phyloP scores from a whole-genome alignment of 2,888 invertebrate species.

The Criorhina ranunculi region DNA sequence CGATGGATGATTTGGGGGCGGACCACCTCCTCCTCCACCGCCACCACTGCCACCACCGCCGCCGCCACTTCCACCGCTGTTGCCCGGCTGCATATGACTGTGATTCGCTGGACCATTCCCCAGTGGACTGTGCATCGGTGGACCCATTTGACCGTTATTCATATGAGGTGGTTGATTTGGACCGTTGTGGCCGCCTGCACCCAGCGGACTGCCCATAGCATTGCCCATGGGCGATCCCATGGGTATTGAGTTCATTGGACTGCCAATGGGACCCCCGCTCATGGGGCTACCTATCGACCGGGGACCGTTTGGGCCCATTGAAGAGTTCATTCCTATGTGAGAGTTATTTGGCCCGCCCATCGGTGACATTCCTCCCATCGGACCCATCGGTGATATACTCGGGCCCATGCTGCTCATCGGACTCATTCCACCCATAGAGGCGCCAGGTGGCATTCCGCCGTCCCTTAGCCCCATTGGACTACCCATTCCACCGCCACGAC shows the following conservation, averaged over 20 bases:
- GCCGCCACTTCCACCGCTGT: constrained; percentile 81
- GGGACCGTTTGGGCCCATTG: constrained; percentile 83
- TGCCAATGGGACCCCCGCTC: constrained; percentile 86
- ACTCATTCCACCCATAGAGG: constrained; percentile 85
- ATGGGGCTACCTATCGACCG: constrained; percentile 90
- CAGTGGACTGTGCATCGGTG: constrained; percentile 90
- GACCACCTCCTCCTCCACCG: constrained; percentile 76
- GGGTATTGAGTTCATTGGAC: constrained; percentile 90
- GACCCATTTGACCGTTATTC: constrained; percentile 90
- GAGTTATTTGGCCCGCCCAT: constrained; percentile 88
- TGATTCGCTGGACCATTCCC: constrained; percentile 87
- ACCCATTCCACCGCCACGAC: constrained; percentile 83
- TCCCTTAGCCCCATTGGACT: constrained; percentile 86
- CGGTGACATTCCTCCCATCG: constrained; percentile 87
- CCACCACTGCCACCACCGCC: constrained; percentile 79
- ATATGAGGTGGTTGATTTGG: constrained; percentile 84
- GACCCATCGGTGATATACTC: constrained; percentile 83
- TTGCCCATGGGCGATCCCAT: constrained; percentile 90
- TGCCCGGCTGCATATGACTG: constrained; percentile 84
- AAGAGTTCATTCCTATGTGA: constrained; percentile 87
- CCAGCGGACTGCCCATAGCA: constrained; percentile 90
- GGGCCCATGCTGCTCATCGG: constrained; percentile 85
- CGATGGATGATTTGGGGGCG: constrained; percentile 67
- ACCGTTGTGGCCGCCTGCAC: constrained; percentile 78
- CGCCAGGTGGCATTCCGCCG: constrained; percentile 84